Percentiles rank a stretch among this genome's conserved stretches.
phyloP scores from a whole-genome alignment of 53 echinoderm and acorn worm species.

The Mesocentrotus franciscanus region DNA sequence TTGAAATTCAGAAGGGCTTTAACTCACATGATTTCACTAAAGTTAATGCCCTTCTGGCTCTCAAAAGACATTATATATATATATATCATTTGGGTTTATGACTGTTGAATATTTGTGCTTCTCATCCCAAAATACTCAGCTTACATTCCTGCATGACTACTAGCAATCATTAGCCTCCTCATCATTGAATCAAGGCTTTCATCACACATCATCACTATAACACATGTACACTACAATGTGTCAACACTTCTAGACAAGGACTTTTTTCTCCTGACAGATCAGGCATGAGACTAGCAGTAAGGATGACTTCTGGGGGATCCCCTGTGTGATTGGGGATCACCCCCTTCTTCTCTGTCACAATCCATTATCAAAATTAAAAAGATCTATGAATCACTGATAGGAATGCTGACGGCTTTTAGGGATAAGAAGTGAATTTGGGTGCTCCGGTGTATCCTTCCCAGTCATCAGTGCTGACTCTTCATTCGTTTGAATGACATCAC shows the following conservation, averaged over 20 bases:
- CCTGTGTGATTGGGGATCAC: conserved; percentile 46
- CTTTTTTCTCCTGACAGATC: background rate
- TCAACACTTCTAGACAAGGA: background rate
- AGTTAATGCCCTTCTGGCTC: too few relatives aligned
- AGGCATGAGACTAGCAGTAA: background rate
- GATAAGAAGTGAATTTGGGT: conserved; percentile 29
- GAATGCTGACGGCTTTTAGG: background rate
- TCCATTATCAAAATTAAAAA: conserved; percentile 69
- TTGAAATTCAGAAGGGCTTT: too few relatives aligned
- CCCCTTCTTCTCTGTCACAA: conserved; percentile 19
- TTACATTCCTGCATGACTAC: background rate
- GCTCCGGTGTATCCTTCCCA: background rate
- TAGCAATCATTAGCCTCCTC: background rate
- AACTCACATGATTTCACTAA: too few relatives aligned
- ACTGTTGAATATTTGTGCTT: background rate
- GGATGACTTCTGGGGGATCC: conserved; percentile 20
- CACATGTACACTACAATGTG: conserved; percentile 18
- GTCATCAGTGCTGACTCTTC: background rate
- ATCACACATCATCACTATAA: background rate
- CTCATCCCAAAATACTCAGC: background rate
- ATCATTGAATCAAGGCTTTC: conserved; percentile 24
- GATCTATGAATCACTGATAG: conserved; percentile 61
- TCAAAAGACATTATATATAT: too few relatives aligned
- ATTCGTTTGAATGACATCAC: background rate
- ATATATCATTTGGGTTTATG: background rate